Evolutionary conservation across 2,888 invertebrate species (phyloP).

Genomic region (Hymenopus coronatus): DNA sequence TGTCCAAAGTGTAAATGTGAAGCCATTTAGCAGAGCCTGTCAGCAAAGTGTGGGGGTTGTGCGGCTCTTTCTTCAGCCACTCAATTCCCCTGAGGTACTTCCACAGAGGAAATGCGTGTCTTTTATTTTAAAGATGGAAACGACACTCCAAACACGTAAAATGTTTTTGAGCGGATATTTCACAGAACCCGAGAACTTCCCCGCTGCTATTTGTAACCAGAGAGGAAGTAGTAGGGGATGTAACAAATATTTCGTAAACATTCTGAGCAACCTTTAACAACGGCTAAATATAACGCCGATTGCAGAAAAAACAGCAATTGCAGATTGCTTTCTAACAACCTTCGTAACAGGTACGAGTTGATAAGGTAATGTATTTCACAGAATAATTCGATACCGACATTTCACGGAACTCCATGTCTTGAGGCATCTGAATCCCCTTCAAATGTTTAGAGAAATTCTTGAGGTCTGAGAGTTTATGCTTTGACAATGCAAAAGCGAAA

Average conservation of each 20-base stretch:
- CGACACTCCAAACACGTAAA: neutral
- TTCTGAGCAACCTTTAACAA: too few relatives aligned
- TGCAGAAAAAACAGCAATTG: too few relatives aligned
- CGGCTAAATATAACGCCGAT: too few relatives aligned
- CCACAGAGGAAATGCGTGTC: constrained; percentile 2
- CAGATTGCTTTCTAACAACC: too few relatives aligned
- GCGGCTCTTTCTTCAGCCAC: neutral
- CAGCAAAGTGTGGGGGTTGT: neutral
- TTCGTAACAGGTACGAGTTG: too few relatives aligned
- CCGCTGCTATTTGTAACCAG: neutral
- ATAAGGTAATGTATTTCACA: too few relatives aligned
- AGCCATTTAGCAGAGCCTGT: neutral
- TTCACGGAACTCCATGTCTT: too few relatives aligned
- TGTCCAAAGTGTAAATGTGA: neutral
- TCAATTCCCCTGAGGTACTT: neutral
- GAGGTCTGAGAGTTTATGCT: too few relatives aligned
- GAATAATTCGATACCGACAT: too few relatives aligned
- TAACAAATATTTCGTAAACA: neutral
- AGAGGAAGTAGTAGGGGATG: neutral
- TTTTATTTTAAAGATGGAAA: neutral
- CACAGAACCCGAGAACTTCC: neutral
- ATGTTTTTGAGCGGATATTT: neutral
- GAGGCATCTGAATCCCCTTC: too few relatives aligned
- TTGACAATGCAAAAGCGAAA: too few relatives aligned
- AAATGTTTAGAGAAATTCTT: too few relatives aligned